Conservation (phyloP, 2,888 invertebrate species). For the Coenonympha arcania region DNA sequence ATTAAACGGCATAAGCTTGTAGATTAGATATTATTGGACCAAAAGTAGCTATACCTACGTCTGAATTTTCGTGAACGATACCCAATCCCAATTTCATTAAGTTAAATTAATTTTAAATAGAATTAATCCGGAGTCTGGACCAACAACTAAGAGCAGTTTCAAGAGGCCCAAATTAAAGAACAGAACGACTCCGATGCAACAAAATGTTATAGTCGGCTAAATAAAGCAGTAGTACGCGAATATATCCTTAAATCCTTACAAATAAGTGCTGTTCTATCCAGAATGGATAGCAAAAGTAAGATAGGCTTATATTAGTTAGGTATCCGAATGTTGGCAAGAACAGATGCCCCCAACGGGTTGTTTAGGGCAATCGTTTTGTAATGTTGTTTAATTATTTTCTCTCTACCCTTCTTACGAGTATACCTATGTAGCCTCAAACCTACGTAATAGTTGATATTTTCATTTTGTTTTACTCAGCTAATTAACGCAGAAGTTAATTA, state of each 20-base stretch:
- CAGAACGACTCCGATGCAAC: slow-evolving; percentile 47
- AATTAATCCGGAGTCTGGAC: slow-evolving; percentile 62
- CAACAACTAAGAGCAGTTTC: slow-evolving; percentile 49
- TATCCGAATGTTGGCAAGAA: slow-evolving; percentile 51
- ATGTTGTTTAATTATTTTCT: slow-evolving; percentile 63
- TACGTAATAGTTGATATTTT: slow-evolving; percentile 23
- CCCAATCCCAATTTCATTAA: slow-evolving; percentile 45
- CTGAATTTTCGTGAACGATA: slow-evolving; percentile 13
- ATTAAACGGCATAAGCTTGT: too few relatives aligned
- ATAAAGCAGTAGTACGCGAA: slow-evolving; percentile 22
- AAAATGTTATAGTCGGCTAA: slow-evolving; percentile 14
- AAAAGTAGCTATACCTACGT: too few relatives aligned
- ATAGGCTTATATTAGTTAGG: slow-evolving; percentile 26
- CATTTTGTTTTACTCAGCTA: slow-evolving; percentile 1
- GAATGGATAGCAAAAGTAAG: slow-evolving; percentile 8
- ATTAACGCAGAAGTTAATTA: slow-evolving; percentile 1
- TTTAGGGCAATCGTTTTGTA: slow-evolving; percentile 49
- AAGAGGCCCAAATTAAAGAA: slow-evolving; percentile 68
- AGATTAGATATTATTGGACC: too few relatives aligned
- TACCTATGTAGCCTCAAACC: slow-evolving; percentile 22
- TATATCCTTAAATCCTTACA: slow-evolving; percentile 30
- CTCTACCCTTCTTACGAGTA: slow-evolving; percentile 47
- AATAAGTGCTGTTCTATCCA: slow-evolving; percentile 23
- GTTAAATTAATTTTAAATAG: slow-evolving; percentile 58
- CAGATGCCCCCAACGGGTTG: slow-evolving; percentile 63